These are phyloP conservation scores for Serripes groenlandicus DNA, from an alignment of 2,888 invertebrate species.

Conservation along the genomic window DNA sequence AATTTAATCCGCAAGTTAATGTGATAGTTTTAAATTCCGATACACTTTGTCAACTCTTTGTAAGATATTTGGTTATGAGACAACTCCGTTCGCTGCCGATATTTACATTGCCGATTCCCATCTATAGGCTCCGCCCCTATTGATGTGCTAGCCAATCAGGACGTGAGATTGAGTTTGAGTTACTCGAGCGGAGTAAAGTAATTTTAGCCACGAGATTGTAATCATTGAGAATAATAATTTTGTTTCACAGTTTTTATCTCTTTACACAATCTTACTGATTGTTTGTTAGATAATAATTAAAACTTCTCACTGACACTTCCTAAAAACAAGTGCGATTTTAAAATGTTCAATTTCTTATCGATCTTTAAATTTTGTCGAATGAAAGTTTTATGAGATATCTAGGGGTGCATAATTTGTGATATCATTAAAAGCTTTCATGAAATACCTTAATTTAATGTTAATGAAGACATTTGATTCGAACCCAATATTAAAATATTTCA, in stretches of 20 bases:
- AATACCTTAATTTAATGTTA: no score
- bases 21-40: constrained; percentile 53
- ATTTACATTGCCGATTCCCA: constrained; percentile 64
- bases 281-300: constrained; percentile 23
- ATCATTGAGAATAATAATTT: constrained; percentile 23
- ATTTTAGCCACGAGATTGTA: constrained; percentile 18
- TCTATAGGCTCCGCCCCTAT: constrained; percentile 40
- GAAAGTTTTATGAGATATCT: not conserved
- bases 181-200: constrained; percentile 22
- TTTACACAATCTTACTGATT: constrained; percentile 23
- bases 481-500: no score
- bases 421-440: no score
- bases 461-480: no score
- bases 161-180: constrained; percentile 23
- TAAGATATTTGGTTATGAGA: constrained; percentile 43
- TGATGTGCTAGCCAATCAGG: constrained; percentile 45
- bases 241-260: constrained; percentile 22
- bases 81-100: constrained; percentile 44
- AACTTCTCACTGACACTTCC: constrained; percentile 27
- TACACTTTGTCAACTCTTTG: constrained; percentile 60
- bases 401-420: no score
- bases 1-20: constrained; percentile 14
- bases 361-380: not conserved
- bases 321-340: constrained; percentile 12
- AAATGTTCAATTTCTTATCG: constrained; percentile 21